Percentiles rank a stretch among this genome's conserved stretches.
Conservation (phyloP, 2,888 invertebrate genomes). For the Macrophya alboannulata region DNA sequence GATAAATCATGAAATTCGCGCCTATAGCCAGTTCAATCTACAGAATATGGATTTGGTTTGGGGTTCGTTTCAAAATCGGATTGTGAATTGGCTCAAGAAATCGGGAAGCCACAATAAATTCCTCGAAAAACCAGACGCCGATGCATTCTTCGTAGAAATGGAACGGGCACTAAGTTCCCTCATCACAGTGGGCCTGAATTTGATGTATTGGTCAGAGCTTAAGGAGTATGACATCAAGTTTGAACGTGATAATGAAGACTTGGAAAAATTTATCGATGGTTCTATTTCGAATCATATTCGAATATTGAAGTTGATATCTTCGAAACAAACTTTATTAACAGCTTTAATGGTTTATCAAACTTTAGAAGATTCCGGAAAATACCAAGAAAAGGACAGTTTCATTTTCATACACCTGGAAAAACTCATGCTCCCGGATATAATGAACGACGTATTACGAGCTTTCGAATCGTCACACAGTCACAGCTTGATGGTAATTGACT, state of each 20-base stretch:
- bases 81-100: not conserved
- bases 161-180: not conserved
- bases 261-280: not conserved
- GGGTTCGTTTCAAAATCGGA: not conserved
- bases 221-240: not conserved
- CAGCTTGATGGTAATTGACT: not conserved
- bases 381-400: not conserved
- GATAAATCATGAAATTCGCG: conserved; percentile 7
- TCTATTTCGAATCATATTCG: too few species aligned
- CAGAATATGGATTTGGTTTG: not conserved
- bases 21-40: not conserved
- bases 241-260: not conserved
- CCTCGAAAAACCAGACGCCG: not conserved
- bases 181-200: not conserved
- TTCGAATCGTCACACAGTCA: not conserved
- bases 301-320: not conserved
- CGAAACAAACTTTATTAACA: not conserved
- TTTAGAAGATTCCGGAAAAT: not conserved
- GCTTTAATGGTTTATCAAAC: conserved; percentile 3
- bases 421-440: not conserved
- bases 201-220: not conserved
- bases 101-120: not conserved
- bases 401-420: not conserved
- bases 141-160: not conserved
- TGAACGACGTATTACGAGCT: not conserved